phyloP scores from a whole-genome alignment of 2,113 vertebrate genomes.

The Megatriorchis doriae region DNA sequence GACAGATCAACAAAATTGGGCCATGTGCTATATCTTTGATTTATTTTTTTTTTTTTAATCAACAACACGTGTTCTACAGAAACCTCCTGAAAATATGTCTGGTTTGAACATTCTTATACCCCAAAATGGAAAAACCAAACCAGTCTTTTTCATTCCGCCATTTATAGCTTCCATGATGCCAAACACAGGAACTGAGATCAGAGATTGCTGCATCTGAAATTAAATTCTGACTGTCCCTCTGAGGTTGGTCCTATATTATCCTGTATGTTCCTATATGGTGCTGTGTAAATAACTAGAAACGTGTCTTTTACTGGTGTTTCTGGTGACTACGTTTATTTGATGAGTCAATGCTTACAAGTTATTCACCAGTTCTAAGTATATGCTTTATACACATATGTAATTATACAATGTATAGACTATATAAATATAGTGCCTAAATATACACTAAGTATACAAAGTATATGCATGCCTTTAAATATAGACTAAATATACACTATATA shows the following conservation, averaged over 20 bases:
- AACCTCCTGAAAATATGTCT: background rate
- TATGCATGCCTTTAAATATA: background rate
- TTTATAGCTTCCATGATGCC: background rate
- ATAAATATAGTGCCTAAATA: background rate
- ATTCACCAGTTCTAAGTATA: background rate
- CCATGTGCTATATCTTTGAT: accelerated
- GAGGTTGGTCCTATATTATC: background rate
- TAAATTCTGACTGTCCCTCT: background rate
- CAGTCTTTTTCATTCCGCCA: background rate
- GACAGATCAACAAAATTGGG: background rate
- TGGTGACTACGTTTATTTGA: background rate
- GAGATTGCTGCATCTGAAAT: background rate
- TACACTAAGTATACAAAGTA: background rate
- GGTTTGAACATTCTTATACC: background rate
- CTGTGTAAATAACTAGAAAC: background rate
- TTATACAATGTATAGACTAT: background rate
- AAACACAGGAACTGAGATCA: background rate
- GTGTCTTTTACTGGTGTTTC: background rate
- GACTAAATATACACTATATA: background rate
- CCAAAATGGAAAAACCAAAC: background rate
- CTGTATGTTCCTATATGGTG: background rate
- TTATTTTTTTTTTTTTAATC: too few relatives aligned
- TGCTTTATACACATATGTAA: background rate
- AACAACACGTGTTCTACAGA: background rate
- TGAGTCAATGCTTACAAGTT: background rate